phyloP scores from a whole-genome alignment of 2,797 vertebrate species.

The Xerus rutilus region DNA sequence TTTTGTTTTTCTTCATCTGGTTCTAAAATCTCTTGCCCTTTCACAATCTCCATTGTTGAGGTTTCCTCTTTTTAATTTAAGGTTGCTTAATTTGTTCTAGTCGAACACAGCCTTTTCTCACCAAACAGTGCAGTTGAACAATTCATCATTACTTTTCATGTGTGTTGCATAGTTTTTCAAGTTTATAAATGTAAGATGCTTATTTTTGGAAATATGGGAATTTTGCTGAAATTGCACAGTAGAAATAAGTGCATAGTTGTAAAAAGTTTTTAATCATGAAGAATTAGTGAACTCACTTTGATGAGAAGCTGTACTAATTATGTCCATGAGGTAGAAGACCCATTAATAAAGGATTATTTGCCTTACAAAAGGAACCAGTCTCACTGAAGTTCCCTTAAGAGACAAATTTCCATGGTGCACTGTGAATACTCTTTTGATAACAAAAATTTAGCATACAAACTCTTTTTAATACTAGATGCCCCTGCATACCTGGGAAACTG shows the following conservation, averaged over 20 bases:
- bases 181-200: constrained; percentile 3
- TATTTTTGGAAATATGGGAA: constrained; percentile 54
- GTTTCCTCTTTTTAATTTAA: constrained; percentile 66
- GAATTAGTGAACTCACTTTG: constrained; percentile 26
- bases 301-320: constrained; percentile 33
- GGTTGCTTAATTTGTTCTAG: constrained; percentile 78
- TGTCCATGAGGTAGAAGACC: neutral
- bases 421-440: neutral
- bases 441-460: neutral
- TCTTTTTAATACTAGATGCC: neutral
- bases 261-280: constrained; percentile 29
- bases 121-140: constrained; percentile 37
- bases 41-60: constrained; percentile 72
- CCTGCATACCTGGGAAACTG: neutral
- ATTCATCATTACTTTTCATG: constrained; percentile 65
- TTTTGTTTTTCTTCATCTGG: constrained; percentile 61
- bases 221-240: constrained; percentile 21
- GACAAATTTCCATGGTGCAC: neutral
- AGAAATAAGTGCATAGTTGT: neutral
- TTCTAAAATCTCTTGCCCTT: constrained; percentile 80
- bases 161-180: constrained; percentile 65
- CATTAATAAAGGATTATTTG: constrained; percentile 36
- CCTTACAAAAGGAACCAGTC: neutral
- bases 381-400: neutral
- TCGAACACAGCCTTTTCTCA: constrained; percentile 57